Evolutionary conservation across 1,140 invertebrate species (phyloP).

Genomic region (Nixonia krombeini): DNA sequence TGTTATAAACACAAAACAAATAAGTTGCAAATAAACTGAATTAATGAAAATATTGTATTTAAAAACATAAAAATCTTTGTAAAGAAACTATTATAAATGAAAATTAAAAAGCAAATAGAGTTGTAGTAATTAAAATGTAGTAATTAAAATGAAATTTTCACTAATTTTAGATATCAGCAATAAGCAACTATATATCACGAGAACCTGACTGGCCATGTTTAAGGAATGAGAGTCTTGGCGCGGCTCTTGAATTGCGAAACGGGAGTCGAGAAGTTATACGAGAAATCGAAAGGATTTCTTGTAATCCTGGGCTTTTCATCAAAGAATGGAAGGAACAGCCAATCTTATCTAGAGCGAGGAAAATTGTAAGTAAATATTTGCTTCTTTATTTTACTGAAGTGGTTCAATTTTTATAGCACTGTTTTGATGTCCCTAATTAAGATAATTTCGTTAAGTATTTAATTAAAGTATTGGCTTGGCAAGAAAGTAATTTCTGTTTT

Average conservation of each 20-base stretch:
- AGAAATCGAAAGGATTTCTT: constrained; percentile 58
- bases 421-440: too few species aligned
- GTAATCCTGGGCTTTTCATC: constrained; percentile 53
- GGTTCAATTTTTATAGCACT: background rate
- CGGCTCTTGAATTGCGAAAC: constrained; percentile 50
- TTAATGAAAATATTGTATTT: too few species aligned
- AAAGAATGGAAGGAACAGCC: constrained; percentile 60
- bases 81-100: too few species aligned
- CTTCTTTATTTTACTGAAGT: background rate
- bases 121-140: too few species aligned
- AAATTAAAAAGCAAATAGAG: too few species aligned
- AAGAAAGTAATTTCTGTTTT: too few species aligned
- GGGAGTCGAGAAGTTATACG: constrained; percentile 56
- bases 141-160: too few species aligned
- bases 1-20: too few species aligned
- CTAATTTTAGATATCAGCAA: constrained; percentile 43
- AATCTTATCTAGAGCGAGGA: constrained; percentile 35
- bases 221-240: constrained; percentile 51
- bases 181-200: constrained; percentile 54
- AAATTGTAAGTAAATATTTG: constrained; percentile 43
- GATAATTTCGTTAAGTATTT: too few species aligned
- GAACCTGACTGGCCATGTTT: constrained; percentile 62
- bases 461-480: too few species aligned
- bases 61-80: too few species aligned
- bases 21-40: too few species aligned